A percentile compares a stretch with the other conserved stretches of the same genome.
Conservation (phyloP, 2,888 invertebrate species). For the Latrodectus hesperus region DNA sequence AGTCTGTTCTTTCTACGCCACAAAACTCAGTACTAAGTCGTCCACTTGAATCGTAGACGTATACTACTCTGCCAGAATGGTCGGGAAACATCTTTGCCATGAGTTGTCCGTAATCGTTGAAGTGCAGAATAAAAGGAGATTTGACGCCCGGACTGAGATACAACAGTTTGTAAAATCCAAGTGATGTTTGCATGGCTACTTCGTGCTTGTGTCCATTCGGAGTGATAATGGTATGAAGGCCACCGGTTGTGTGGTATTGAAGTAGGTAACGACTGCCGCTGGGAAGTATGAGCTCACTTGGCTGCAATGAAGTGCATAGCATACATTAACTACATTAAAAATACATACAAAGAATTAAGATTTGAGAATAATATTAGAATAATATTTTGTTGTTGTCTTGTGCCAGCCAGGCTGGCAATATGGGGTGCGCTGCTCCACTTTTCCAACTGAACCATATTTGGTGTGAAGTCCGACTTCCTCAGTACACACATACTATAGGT, state of each 20-base stretch:
- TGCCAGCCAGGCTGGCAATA: too few relatives aligned
- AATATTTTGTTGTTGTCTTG: too few relatives aligned
- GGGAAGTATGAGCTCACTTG: constrained; percentile 91
- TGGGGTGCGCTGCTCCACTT: too few relatives aligned
- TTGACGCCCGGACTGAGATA: constrained; percentile 85
- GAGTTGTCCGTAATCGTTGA: constrained; percentile 87
- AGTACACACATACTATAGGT: too few relatives aligned
- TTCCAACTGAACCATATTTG: too few relatives aligned
- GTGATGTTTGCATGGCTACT: constrained; percentile 91
- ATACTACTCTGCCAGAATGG: constrained; percentile 90
- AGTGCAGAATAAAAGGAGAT: constrained; percentile 89
- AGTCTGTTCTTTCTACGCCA: constrained; percentile 74
- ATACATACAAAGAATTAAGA: not conserved
- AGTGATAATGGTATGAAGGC: constrained; percentile 87
- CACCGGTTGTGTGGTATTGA: constrained; percentile 86
- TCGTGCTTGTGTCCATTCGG: constrained; percentile 93
- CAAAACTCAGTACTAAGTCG: constrained; percentile 78
- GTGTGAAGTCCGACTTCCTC: too few relatives aligned
- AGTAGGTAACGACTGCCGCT: constrained; percentile 90
- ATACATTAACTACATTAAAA: not conserved
- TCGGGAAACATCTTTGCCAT: constrained; percentile 93
- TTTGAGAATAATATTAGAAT: too few relatives aligned
- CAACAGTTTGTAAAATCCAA: constrained; percentile 88
- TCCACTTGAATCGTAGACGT: constrained; percentile 88
- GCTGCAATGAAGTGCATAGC: constrained; percentile 75